Evolutionary conservation across 2,797 vertebrate species (phyloP), one percentile per base, ranked within the genome.

Genomic region (Bradypodion pumilum): DNA sequence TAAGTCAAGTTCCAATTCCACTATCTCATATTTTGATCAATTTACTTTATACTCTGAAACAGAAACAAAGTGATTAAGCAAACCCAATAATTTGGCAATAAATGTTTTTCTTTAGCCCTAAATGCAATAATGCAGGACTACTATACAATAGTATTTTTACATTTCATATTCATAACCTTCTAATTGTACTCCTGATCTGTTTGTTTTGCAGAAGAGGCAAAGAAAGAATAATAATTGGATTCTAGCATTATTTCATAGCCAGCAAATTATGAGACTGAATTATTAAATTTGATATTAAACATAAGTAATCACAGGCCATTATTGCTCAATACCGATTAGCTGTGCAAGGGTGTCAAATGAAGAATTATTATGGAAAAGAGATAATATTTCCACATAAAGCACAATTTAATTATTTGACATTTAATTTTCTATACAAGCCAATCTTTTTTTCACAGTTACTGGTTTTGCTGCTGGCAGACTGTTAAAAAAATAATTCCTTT

Each of bases 271-370:
- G 70, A 85, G 94, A 94, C 93, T 95, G 96, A 95, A 96, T 96
- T 95, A 94, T 93, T 97, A 97, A 96, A 95, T 93, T 95, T 95
- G 95, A 95, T 95, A 96, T 95, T 97, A 95, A 96, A 97, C 96
- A 93, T 94, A 97, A 97, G 95, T 96, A 96, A 97, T 95, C 94
- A 96, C 92, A 94, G 95, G 94, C 97, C 95, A 97, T 97, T 97
- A 97, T 94, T 97, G 95, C 93, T 95, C 95, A 94, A 94, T 96
- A 95, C 88, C 93, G 92, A 97, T 97, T 95, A 97, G 94, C 94
- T 96, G 92, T 95, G 94, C 95, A 95, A 94, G 90, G 82, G 91
- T 94, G 81, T 94, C 83, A 93, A 80, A 44, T 87, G 81, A 95
- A 92, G 88, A 90, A 96, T 96, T 96, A 97, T 90, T 94, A 94